These are phyloP conservation scores for Chroicocephalus ridibundus DNA, from an alignment of 2,113 vertebrate species.

Conservation along the genomic window DNA sequence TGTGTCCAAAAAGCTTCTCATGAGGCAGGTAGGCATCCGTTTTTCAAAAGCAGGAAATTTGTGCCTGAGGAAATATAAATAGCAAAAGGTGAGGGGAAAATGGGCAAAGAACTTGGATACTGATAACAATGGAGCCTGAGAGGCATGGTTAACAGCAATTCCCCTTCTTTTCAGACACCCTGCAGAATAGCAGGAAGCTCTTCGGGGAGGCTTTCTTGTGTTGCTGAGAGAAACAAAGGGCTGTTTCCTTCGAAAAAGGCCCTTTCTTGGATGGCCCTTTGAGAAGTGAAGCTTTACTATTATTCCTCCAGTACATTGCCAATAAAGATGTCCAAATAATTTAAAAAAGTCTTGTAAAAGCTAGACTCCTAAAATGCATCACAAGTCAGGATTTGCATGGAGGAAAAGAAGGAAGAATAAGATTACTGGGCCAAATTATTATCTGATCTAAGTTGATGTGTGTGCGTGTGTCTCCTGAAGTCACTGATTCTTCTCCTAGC, in stretches of 20 bases:
- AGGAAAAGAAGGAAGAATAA: not conserved
- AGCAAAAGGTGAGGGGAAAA: not conserved
- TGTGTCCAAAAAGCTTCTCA: not conserved
- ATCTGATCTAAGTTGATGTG: not conserved
- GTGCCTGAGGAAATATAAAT: not conserved
- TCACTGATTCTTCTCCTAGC: not conserved
- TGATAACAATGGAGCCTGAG: not conserved
- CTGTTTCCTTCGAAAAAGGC: not conserved
- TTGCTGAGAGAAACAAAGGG: not conserved
- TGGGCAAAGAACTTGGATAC: not conserved
- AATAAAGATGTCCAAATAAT: not conserved
- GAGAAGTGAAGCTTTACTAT: not conserved
- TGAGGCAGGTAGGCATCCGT: not conserved
- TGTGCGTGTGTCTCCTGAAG: not conserved
- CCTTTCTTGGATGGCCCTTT: not conserved
- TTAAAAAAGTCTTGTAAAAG: accelerated
- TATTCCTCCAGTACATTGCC: not conserved
- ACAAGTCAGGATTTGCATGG: not conserved
- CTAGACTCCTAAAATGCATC: not conserved
- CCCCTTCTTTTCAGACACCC: not conserved
- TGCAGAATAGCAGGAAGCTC: not conserved
- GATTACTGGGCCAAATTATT: not conserved
- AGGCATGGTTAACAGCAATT: not conserved
- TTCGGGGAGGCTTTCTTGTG: not conserved
- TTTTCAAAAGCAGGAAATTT: not conserved